These are phyloP conservation scores for Ficedula albicollis DNA, from an alignment of 2,797 vertebrate genomes.

Conservation along the genomic window DNA sequence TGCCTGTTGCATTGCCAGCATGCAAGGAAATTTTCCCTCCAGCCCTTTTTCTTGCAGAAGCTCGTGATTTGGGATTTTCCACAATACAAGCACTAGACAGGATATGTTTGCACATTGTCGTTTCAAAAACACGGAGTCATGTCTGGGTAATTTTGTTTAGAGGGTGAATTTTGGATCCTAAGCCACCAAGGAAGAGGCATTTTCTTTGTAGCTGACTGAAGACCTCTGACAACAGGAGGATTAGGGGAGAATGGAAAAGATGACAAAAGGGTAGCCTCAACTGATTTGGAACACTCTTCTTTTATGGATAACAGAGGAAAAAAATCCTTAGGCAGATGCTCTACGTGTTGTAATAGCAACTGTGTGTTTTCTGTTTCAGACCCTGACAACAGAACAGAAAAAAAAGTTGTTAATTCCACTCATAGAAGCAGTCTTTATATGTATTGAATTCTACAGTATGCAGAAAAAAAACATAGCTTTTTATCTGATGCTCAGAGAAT, in stretches of 20 bases:
- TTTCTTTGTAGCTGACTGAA: neutral
- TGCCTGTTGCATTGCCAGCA: slow-evolving; percentile 22
- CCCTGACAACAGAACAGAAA: neutral
- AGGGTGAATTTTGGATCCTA: neutral
- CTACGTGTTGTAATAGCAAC: neutral
- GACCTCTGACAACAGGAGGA: neutral
- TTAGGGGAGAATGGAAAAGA: neutral
- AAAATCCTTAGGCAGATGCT: neutral
- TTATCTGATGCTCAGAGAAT: neutral
- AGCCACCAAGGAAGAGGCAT: neutral
- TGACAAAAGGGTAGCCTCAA: neutral
- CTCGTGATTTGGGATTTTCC: slow-evolving; percentile 6
- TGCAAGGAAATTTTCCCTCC: neutral
- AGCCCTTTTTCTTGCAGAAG: slow-evolving; percentile 18
- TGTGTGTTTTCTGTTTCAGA: neutral
- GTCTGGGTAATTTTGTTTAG: neutral
- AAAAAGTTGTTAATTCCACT: neutral
- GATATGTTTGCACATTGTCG: neutral
- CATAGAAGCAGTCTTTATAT: neutral
- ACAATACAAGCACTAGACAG: neutral
- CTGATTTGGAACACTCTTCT: neutral
- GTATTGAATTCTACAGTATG: neutral
- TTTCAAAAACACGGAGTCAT: neutral
- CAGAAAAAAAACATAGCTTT: neutral
- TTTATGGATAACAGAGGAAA: neutral